Base-by-base conservation (phyloP, 1,140 invertebrate species). In the Eufriesea mexicana region DNA sequence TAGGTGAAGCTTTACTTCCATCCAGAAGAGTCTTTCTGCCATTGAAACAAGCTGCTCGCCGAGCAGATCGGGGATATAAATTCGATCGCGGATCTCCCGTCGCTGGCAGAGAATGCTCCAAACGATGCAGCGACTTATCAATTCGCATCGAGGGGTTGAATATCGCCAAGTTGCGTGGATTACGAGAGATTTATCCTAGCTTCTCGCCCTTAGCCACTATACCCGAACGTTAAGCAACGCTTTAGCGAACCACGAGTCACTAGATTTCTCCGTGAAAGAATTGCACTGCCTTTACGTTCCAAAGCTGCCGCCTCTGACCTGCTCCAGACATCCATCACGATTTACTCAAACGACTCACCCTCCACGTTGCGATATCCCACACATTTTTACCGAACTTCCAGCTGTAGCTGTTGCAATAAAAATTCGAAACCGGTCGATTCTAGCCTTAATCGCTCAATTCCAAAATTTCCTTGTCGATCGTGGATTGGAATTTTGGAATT, bases 271-370 rank as follows among this genome's bases (percentile, higher is more conserved):
- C 42, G 12, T 16, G 23, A 51, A 8, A 54, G 54, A 61, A 71
- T 61, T 0, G 47, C 28, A 4, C 2, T 2, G 14, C 28, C 14
- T 20, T 64, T 49, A n/a, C 42, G 5, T 25, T 42, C 18, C 64
- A 2, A 76, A 9, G 25, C 23, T 47, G 10, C 0, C 25, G 5
- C 1, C 2, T 49, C 0, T 5, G 1, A 35, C 16, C 8, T 9
- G 7, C 5, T 28, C 42, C 42, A 35, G 6, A 18, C 62, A 49
- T 64, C 47, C 64, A 35, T 66, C 47, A 6, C 57, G 66, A 79
- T 83, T 83, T 78, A 71, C n/a, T 70, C 20, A 74, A 82, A 75
- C 61, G 25, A 25, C 16, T 23, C 5, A 6, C 51, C 20, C n/a
- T n/a, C n/a, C n/a, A n/a, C n/a, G n/a, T n/a, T n/a, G n/a, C n/a